A percentile compares a stretch with the other conserved stretches of the same genome.
phyloP scores from a whole-genome alignment of 2,888 invertebrate genomes.

The Tachina fera region DNA sequence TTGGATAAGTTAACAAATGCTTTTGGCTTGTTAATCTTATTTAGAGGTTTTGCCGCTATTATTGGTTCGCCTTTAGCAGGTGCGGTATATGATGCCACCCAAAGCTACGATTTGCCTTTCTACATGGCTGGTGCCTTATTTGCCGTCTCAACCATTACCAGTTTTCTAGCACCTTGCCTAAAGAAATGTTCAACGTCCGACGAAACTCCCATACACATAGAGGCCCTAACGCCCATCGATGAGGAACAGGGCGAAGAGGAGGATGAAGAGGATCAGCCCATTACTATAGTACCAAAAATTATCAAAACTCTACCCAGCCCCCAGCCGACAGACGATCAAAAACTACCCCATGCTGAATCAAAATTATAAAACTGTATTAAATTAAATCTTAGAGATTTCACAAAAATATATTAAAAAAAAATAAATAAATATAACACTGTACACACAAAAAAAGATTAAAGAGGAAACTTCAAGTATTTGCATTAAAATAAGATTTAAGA shows the following conservation, averaged over 20 bases:
- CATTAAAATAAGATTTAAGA: constrained; percentile 25
- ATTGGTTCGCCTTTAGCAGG: constrained; percentile 93
- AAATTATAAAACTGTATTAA: constrained; percentile 77
- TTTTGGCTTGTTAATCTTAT: constrained; percentile 97
- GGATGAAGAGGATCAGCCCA: constrained; percentile 90
- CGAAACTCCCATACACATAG: constrained; percentile 86
- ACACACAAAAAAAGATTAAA: constrained; percentile 27
- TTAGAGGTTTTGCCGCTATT: constrained; percentile 97
- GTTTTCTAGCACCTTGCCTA: constrained; percentile 91
- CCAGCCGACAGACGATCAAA: constrained; percentile 76
- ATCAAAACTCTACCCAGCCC: constrained; percentile 90
- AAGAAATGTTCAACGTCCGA: constrained; percentile 84
- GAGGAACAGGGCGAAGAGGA: constrained; percentile 92
- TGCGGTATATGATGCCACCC: constrained; percentile 93
- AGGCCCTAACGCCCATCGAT: constrained; percentile 92
- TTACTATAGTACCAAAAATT: constrained; percentile 91
- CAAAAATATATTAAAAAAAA: constrained; percentile 25
- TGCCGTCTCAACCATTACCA: constrained; percentile 91
- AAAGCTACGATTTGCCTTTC: constrained; percentile 94
- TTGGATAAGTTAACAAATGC: constrained; percentile 98
- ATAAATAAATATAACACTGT: background rate
- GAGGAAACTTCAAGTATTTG: constrained; percentile 17
- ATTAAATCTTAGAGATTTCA: constrained; percentile 45
- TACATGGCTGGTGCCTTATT: constrained; percentile 96
- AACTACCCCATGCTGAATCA: constrained; percentile 77